Conservation (phyloP, 2,113 vertebrate genomes). For the Siphamia tubifer region DNA sequence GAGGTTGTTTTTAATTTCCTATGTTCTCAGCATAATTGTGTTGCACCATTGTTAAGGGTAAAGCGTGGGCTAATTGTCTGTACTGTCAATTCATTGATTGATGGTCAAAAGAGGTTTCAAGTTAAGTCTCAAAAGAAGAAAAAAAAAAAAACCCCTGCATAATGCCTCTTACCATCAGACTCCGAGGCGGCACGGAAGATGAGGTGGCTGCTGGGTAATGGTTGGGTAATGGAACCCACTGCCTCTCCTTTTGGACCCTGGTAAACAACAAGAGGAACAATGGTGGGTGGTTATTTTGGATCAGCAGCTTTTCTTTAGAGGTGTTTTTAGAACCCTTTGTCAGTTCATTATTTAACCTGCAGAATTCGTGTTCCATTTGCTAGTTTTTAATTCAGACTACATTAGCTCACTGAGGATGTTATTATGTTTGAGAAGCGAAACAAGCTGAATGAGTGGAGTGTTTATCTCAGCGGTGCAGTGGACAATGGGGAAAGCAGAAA, state of each 20-base stretch:
- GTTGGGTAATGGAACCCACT: conserved; percentile 97
- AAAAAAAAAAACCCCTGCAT: neutral
- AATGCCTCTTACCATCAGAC: conserved; percentile 90
- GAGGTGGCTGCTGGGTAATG: conserved; percentile 96
- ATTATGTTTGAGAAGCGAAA: neutral
- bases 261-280: neutral
- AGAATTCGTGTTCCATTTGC: neutral
- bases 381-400: neutral
- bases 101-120: too few species aligned
- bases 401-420: neutral
- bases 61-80: too few species aligned
- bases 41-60: too few species aligned
- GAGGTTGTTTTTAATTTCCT: too few species aligned
- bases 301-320: neutral
- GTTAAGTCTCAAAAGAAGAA: too few species aligned
- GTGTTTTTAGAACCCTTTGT: neutral
- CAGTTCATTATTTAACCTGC: neutral
- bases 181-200: conserved; percentile 97
- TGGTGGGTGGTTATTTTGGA: neutral
- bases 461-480: conserved; percentile 16
- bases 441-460: conserved; percentile 5
- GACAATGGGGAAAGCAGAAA: neutral
- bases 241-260: conserved; percentile 98
- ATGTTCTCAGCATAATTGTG: too few species aligned
- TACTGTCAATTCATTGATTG: too few species aligned